Conservation (phyloP, 1,140 invertebrate species). For the Hyposmocoma kahamanoa region DNA sequence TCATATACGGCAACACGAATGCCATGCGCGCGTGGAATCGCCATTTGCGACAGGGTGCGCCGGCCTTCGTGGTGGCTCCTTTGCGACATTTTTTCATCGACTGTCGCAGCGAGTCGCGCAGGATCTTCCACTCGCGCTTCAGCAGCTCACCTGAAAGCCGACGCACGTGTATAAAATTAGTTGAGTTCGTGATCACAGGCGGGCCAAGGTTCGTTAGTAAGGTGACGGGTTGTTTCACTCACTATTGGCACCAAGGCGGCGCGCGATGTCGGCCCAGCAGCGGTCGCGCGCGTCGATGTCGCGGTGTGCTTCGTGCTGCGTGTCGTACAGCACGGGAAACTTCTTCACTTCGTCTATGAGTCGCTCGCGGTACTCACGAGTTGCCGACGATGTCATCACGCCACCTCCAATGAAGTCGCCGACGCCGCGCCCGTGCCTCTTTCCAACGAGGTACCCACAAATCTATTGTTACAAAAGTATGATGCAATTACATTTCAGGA, state of each 20-base stretch:
- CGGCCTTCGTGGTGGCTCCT: constrained; percentile 43
- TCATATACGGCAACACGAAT: constrained; percentile 58
- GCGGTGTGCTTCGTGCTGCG: constrained; percentile 52
- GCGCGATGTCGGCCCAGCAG: constrained; percentile 59
- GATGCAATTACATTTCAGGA: no score
- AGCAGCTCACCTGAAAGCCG: constrained; percentile 45
- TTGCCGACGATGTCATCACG: neutral
- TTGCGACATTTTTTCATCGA: constrained; percentile 44
- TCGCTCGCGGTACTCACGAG: constrained; percentile 40
- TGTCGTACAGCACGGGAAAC: constrained; percentile 61
- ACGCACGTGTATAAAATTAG: no score
- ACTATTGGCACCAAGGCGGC: constrained; percentile 53
- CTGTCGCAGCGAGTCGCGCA: constrained; percentile 56
- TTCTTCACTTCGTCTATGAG: constrained; percentile 62
- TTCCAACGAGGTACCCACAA: no score
- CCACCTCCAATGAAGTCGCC: neutral
- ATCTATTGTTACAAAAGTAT: no score
- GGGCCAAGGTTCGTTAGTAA: no score
- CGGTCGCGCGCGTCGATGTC: constrained; percentile 56
- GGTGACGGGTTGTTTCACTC: no score
- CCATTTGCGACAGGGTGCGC: constrained; percentile 55
- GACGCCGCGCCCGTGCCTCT: neutral
- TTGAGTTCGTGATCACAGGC: no score
- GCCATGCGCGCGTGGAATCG: constrained; percentile 54
- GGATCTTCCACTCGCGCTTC: constrained; percentile 63